Base-by-base conservation (phyloP, 2,888 invertebrate genomes). In the Meta bourneti region DNA sequence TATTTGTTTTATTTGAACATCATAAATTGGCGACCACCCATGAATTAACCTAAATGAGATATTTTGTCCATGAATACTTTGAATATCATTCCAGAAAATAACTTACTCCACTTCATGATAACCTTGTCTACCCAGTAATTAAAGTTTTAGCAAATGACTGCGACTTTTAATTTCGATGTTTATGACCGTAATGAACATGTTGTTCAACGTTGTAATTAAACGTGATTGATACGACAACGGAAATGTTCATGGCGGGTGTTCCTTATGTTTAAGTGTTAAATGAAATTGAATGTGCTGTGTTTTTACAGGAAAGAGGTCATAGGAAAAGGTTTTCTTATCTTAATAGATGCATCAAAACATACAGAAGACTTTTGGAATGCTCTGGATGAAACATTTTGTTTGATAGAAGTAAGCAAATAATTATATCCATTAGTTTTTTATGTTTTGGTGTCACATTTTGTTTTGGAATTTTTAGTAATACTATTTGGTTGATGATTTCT, bases 301-400 rank as follows among this genome's bases (percentile, higher is more conserved):
- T 61, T 93, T 77, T 69, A 13, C 72, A 93, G 93, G 93, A 93
- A 92, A 91, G 93, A 93, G 91, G 83, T 93, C 34, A 88, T 92
- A 54, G 88, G 79, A 13, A 90, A 92, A 82, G 93, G 93, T 11
- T 90, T 93, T 75, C 84, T 93, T 1, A 71, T 93, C 49, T 74
- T 93, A 20, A 93, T 93, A n/a, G 93, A 95, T 92, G 94, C 94
- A 52, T 93, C 94, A n/a, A 94, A 94, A 6, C 94, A 94, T 49
- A 94, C 94, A 1, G 93, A 94, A 51, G 94, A 94, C 11, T 94
- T 94, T 13, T 94, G 95, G 89, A 94, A 94, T 92, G 93, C 94
- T 0, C 93, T 95, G 77, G 94, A 95, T 87, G 95, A 95, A 93
- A 94, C 95, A 16, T 94, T 95, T 78, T 94, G 94, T 88, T 92